Evolutionary conservation across 2,113 vertebrate species (phyloP), one percentile per base, ranked within the genome.

Genomic region (Alosa alosa): DNA sequence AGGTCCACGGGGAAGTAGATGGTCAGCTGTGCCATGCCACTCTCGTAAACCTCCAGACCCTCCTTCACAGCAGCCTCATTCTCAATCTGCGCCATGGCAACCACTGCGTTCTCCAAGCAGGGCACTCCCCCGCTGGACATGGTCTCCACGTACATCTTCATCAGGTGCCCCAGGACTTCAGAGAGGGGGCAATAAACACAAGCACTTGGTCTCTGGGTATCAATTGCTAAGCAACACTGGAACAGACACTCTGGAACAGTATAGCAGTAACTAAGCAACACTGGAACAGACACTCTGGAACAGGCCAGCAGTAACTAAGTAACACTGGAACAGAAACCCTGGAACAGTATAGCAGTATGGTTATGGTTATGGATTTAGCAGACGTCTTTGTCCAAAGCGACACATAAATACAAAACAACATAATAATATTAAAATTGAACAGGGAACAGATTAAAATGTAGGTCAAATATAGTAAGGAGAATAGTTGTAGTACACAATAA

Each of bases 81-180:
- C 88, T 94, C 92, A 4, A 57, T 83, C 81, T 89, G 41, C 0
- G 93, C 89, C 92, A 95, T 84, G 20, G 90, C 83, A 52, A 85
- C 20, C 68, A 93, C 90, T 0, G 92, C 86, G 0, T 92, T 94
- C 86, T 94, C 93, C 46, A 94, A 78, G 87, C 92, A 94, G 8
- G 91, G 92, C 1, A 95, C 75, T 0, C 10, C 31, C 4, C 93
- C 90, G 5, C 86, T 90, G 15, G 72, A 83, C 68, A 94, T 92
- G 72, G 91, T 84, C 0, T 84, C 85, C 52, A 92, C 83, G 0
- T 93, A 95, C 13, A 84, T 90, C 22, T 68, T 55, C 0, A 87
- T 86, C 13, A 93, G 31, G 50, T 4, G 85, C 68, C 89, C 84
- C 25, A 94, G 83, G 83, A 89, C 93, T 91, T 20, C 4, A 82